phyloP scores from a whole-genome alignment of 2,888 invertebrate genomes.

The Netelia inedita region DNA sequence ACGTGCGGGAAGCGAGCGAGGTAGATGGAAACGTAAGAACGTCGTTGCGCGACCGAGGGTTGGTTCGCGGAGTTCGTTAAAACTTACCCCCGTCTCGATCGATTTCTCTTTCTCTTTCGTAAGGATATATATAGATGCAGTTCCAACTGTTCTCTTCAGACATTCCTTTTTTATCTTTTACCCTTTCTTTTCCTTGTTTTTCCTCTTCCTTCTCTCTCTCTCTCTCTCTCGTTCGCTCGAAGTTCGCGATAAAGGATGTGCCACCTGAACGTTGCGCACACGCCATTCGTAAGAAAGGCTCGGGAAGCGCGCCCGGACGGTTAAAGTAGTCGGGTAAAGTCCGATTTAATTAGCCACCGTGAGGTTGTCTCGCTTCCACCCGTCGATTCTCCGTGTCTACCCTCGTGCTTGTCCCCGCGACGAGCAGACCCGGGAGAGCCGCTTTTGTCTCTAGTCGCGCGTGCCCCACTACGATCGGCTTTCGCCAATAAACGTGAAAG shows the following conservation, averaged over 20 bases:
- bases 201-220: background rate
- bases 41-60: slow-evolving; percentile 30
- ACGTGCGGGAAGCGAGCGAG: background rate
- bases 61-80: slow-evolving; percentile 62
- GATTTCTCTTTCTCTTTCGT: slow-evolving; percentile 40
- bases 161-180: background rate
- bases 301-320: slow-evolving; percentile 8
- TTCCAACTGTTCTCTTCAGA: slow-evolving; percentile 3
- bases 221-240: background rate
- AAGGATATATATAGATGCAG: slow-evolving; percentile 11
- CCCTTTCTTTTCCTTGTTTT: background rate
- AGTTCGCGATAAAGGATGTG: slow-evolving; percentile 16
- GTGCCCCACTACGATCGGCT: slow-evolving; percentile 28
- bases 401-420: no score
- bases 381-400: background rate
- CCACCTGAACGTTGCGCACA: slow-evolving; percentile 31
- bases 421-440: background rate
- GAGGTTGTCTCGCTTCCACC: slow-evolving; percentile 14
- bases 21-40: slow-evolving; percentile 11
- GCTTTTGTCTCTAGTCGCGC: slow-evolving; percentile 34
- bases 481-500: slow-evolving; percentile 30
- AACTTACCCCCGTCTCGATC: slow-evolving; percentile 56
- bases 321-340: slow-evolving; percentile 29
- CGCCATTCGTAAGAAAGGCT: slow-evolving; percentile 11
- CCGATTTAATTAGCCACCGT: slow-evolving; percentile 63